These are phyloP conservation scores for Sebastolobus alascanus DNA, from an alignment of 2,797 vertebrate genomes.

Conservation along the genomic window DNA sequence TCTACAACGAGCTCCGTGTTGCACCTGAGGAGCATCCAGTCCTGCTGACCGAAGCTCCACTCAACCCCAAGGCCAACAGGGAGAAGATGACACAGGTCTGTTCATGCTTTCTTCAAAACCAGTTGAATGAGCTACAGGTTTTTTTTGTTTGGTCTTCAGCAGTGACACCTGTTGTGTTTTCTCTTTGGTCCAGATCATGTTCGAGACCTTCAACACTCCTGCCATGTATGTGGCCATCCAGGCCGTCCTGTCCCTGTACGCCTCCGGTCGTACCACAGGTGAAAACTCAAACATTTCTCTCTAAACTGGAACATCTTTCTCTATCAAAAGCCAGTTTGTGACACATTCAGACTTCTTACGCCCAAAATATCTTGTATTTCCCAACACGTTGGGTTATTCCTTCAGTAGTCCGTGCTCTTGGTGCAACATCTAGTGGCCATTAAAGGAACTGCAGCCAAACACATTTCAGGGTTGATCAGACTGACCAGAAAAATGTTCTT, in stretches of 20 bases:
- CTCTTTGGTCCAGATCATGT: slow-evolving; percentile 75
- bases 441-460: background rate
- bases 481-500: background rate
- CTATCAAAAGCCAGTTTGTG: no score
- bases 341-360: background rate
- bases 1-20: slow-evolving; percentile 93
- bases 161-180: no score
- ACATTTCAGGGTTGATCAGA: background rate
- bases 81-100: slow-evolving; percentile 97
- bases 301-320: background rate
- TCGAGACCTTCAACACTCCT: slow-evolving; percentile 82
- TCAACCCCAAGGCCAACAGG: slow-evolving; percentile 96
- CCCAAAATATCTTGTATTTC: background rate
- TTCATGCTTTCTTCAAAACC: background rate
- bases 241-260: slow-evolving; percentile 92
- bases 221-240: slow-evolving; percentile 96
- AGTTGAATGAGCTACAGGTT: no score
- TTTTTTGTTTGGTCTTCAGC: no score
- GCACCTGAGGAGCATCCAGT: slow-evolving; percentile 92
- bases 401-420: background rate
- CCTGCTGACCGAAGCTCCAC: slow-evolving; percentile 93
- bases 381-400: no score
- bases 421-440: background rate
- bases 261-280: slow-evolving; percentile 94
- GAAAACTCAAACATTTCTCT: background rate